These are phyloP conservation scores for Drosophila lini DNA, from an alignment of 1,140 invertebrate genomes.

Conservation along the genomic window DNA sequence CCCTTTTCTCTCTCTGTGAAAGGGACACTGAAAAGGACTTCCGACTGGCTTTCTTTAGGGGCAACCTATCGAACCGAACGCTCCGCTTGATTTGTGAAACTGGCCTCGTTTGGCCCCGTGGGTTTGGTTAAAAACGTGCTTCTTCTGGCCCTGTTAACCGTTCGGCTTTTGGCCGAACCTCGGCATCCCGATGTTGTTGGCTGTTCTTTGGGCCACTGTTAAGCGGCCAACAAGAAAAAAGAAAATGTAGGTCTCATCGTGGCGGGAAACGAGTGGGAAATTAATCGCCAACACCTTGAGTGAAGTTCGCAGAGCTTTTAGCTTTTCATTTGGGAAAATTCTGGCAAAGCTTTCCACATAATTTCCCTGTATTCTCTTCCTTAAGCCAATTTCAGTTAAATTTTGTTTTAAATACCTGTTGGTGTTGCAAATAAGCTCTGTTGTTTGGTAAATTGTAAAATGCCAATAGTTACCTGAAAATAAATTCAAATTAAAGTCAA, in stretches of 20 bases:
- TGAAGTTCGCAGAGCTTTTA: conserved; percentile 32
- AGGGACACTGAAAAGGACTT: conserved; percentile 30
- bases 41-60: conserved; percentile 30
- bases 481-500: conserved; percentile 40
- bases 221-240: conserved; percentile 22
- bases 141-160: conserved; percentile 40
- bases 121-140: conserved; percentile 69
- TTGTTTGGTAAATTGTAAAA: conserved; percentile 29
- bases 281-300: conserved; percentile 35
- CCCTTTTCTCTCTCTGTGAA: conserved; percentile 28
- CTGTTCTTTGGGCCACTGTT: conserved; percentile 56
- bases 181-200: conserved; percentile 37
- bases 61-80: conserved; percentile 81
- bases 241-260: conserved; percentile 42
- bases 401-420: conserved; percentile 8
- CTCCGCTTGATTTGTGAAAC: conserved; percentile 82
- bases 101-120: conserved; percentile 74
- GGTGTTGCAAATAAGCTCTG: conserved; percentile 6
- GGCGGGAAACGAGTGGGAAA: conserved; percentile 34
- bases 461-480: conserved; percentile 73
- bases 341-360: conserved; percentile 15
- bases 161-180: conserved; percentile 37
- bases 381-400: background rate
- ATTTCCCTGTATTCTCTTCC: conserved; percentile 25
- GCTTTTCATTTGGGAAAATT: background rate